A percentile compares a stretch with the other conserved stretches of the same genome.
Evolutionary conservation across 2,797 vertebrate genomes (phyloP).

Genomic region (Rachycentron canadum): DNA sequence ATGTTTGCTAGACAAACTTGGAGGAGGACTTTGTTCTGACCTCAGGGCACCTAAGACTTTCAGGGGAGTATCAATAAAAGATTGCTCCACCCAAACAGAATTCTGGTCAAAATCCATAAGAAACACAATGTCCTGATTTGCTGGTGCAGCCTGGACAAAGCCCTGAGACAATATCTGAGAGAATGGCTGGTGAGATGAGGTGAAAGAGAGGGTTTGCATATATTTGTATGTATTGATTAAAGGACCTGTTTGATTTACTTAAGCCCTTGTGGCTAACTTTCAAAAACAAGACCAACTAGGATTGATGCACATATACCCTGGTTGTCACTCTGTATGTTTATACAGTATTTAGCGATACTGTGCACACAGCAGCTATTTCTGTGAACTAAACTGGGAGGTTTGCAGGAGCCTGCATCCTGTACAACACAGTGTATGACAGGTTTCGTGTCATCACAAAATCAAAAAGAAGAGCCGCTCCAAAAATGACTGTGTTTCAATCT

Average conservation of each 20-base stretch:
- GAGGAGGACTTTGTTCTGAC: slow-evolving; percentile 39
- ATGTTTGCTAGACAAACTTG: slow-evolving; percentile 55
- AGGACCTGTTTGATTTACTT: background rate
- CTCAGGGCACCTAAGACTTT: slow-evolving; percentile 20
- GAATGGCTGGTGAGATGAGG: background rate
- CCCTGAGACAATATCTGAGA: background rate
- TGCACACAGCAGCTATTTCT: background rate
- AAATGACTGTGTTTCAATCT: background rate
- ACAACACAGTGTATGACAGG: background rate
- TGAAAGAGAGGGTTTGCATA: background rate
- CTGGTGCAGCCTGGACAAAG: background rate
- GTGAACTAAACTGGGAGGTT: background rate
- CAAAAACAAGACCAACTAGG: slow-evolving; percentile 23
- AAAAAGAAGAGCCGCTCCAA: background rate
- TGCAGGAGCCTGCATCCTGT: background rate
- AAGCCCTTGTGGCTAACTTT: background rate
- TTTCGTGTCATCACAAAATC: background rate
- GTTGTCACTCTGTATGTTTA: slow-evolving; percentile 1
- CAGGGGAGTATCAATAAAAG: background rate
- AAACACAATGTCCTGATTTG: slow-evolving; percentile 5
- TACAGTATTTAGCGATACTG: background rate
- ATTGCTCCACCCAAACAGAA: background rate
- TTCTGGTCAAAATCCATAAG: slow-evolving; percentile 23
- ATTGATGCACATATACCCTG: slow-evolving; percentile 22
- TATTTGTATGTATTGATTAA: background rate